phyloP scores from a whole-genome alignment of 2,888 invertebrate species.

The Orthosia incerta region DNA sequence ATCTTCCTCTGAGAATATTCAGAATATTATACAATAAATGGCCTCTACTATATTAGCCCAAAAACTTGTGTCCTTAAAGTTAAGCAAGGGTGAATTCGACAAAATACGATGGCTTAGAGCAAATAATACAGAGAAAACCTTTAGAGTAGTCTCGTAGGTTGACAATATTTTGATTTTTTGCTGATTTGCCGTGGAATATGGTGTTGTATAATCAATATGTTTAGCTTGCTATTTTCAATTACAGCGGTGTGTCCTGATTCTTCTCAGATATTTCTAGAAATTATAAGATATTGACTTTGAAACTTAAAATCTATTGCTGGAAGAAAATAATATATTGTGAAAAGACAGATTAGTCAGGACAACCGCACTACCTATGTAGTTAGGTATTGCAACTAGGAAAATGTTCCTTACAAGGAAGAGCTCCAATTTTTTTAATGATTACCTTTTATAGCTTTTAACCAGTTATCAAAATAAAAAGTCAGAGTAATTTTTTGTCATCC shows the following conservation, averaged over 20 bases:
- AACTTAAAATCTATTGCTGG: neutral
- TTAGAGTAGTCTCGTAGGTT: conserved; percentile 49
- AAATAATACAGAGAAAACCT: conserved; percentile 58
- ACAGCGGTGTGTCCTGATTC: neutral
- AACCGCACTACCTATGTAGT: no score
- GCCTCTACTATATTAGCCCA: conserved; percentile 65
- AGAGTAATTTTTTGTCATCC: no score
- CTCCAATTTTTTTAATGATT: neutral
- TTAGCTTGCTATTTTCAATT: no score
- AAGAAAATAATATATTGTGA: neutral
- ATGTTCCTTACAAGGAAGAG: neutral
- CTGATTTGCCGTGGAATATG: neutral
- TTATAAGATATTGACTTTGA: neutral
- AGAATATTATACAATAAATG: conserved; percentile 29
- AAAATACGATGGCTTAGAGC: conserved; percentile 65
- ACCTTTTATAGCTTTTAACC: no score
- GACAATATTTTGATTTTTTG: neutral
- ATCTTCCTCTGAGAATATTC: no score
- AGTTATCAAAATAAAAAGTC: no score
- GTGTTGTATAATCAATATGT: no score
- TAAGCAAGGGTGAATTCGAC: conserved; percentile 67
- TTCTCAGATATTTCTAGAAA: neutral
- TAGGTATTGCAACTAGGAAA: no score
- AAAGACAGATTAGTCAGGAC: neutral
- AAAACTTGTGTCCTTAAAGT: conserved; percentile 68